Evolutionary conservation across 2,113 vertebrate genomes (phyloP).

Genomic region (Chionis minor): DNA sequence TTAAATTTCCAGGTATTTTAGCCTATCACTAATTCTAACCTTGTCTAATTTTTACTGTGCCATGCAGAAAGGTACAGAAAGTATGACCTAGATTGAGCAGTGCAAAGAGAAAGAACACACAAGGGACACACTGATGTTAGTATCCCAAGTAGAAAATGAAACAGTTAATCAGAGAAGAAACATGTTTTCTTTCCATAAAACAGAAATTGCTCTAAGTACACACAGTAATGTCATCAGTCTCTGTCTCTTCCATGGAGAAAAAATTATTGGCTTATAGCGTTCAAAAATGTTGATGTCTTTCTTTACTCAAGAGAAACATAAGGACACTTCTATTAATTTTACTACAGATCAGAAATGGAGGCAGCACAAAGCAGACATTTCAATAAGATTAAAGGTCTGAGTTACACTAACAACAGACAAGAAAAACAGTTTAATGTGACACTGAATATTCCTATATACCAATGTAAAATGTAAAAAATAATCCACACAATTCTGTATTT

Average conservation of each 20-base stretch:
- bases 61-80: conserved; percentile 13
- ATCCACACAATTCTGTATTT: not conserved
- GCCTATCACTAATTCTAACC: not conserved
- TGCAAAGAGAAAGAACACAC: conserved; percentile 19
- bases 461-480: conserved; percentile 43
- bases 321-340: not conserved
- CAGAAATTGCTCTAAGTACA: not conserved
- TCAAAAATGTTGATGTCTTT: not conserved
- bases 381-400: not conserved
- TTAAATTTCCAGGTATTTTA: conserved; percentile 26
- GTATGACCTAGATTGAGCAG: conserved; percentile 34
- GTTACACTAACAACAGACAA: conserved; percentile 42
- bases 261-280: not conserved
- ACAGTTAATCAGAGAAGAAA: conserved; percentile 21
- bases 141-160: conserved; percentile 47
- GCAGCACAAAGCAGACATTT: not conserved
- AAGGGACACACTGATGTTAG: not conserved
- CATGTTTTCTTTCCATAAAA: not conserved
- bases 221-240: not conserved
- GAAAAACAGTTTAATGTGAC: not conserved
- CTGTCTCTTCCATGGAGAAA: not conserved
- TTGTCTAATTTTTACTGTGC: conserved; percentile 25
- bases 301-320: not conserved
- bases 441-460: not conserved
- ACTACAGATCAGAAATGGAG: not conserved